Evolutionary conservation across 2,113 vertebrate species (phyloP), one percentile per base, ranked within the genome.

Genomic region (Verasper variegatus): DNA sequence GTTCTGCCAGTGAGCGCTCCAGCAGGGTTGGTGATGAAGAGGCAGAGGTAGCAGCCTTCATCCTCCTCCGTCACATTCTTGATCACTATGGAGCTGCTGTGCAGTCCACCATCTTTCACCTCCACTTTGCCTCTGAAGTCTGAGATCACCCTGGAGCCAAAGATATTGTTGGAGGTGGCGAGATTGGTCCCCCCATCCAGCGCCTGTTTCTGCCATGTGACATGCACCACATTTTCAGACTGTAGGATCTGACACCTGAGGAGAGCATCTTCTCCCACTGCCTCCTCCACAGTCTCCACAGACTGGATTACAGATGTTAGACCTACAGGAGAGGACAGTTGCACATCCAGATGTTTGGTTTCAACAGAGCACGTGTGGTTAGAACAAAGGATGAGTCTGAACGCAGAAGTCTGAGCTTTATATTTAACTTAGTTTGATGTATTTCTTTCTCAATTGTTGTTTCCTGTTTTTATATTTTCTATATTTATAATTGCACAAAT

Each of bases 161-260:
- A 66, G 2, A 0, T 0, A 2, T 35, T 12, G 21, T 1, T 80
- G 73, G 51, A 71, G 0, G 73, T 60, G 26, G 61, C 81, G 0
- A 91, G 0, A 7, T 72, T 71, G 5, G 9, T 9, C 7, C 14
- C 0, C 2, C 2, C 15, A 2, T 7, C 5, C 2, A 3, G 6
- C 6, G 7, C 37, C 2, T 45, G 0, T 14, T 86, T 90, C 74
- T 83, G 72, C 91, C 91, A 92, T 0, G 82, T 65, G 4, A 92
- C 82, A 4, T 85, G 83, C 10, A 52, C 1, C 2, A 89, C 76
- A 0, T 83, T 31, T 51, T 63, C 74, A 5, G 26, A 1, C 3
- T 63, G 1, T 17, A 21, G 24, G 5, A 89, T 58, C 20, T 54
- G 60, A 63, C 90, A 92, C 31, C 3, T 74, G 0, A 91, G n/a